Evolutionary conservation across 2,113 vertebrate species (phyloP).

Genomic region (Aleadryas rufinucha): DNA sequence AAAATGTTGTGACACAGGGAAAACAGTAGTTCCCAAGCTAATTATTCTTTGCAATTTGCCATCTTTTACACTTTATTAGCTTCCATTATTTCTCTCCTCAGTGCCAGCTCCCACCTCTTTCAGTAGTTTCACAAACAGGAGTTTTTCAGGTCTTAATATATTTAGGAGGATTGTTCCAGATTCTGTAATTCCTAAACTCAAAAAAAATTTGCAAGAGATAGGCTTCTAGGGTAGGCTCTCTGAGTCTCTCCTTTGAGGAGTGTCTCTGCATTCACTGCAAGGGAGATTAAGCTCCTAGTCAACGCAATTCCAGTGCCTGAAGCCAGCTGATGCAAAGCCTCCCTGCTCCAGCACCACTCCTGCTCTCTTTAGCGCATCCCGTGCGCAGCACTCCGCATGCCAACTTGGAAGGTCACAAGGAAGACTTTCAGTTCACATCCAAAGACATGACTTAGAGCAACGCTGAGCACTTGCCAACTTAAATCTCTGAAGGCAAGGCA

Average conservation of each 20-base stretch:
- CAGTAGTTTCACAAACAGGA: neutral
- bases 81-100: neutral
- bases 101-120: neutral
- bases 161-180: neutral
- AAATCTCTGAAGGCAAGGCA: neutral
- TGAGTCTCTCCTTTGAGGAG: neutral
- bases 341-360: neutral
- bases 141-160: neutral
- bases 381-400: fast-evolving
- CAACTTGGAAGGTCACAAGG: neutral
- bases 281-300: neutral
- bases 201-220: neutral
- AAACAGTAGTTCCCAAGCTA: neutral
- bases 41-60: neutral
- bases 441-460: neutral
- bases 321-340: neutral
- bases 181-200: neutral
- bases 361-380: fast-evolving
- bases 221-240: neutral
- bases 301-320: neutral
- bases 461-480: neutral
- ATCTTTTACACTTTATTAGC: neutral
- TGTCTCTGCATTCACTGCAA: neutral
- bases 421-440: neutral
- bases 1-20: neutral